Evolutionary conservation across 2,113 vertebrate species (phyloP).

Genomic region (Danio rerio): DNA sequence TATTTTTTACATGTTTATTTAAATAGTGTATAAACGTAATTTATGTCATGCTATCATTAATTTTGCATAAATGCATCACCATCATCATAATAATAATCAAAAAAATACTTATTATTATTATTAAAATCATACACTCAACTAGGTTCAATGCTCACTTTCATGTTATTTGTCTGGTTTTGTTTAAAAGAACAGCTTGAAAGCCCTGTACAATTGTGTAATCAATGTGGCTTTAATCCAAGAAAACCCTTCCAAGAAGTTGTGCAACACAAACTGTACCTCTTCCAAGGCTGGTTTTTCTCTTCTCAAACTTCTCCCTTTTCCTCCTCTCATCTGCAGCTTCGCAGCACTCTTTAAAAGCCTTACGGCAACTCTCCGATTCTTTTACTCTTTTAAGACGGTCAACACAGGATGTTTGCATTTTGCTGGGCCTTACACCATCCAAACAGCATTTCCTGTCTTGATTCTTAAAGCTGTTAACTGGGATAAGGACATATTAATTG

Average conservation of each 20-base stretch:
- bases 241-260: neutral
- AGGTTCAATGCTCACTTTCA: neutral
- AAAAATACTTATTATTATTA: neutral
- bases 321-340: conserved; percentile 41
- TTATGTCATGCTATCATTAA: too few relatives aligned
- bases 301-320: neutral
- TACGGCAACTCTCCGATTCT: conserved; percentile 14
- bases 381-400: conserved; percentile 38
- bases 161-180: neutral
- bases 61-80: too few relatives aligned
- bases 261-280: conserved; percentile 60
- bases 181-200: neutral
- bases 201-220: neutral
- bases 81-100: too few relatives aligned
- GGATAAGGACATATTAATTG: neutral
- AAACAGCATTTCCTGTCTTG: conserved; percentile 62
- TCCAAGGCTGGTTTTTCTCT: conserved; percentile 59
- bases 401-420: conserved; percentile 35
- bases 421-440: conserved; percentile 39
- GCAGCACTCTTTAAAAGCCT: conserved; percentile 59
- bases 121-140: neutral
- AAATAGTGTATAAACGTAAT: too few relatives aligned
- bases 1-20: too few relatives aligned
- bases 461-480: conserved; percentile 65
- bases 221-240: neutral